Conservation (phyloP, 2,888 invertebrate species). For the Philereme transversata region DNA sequence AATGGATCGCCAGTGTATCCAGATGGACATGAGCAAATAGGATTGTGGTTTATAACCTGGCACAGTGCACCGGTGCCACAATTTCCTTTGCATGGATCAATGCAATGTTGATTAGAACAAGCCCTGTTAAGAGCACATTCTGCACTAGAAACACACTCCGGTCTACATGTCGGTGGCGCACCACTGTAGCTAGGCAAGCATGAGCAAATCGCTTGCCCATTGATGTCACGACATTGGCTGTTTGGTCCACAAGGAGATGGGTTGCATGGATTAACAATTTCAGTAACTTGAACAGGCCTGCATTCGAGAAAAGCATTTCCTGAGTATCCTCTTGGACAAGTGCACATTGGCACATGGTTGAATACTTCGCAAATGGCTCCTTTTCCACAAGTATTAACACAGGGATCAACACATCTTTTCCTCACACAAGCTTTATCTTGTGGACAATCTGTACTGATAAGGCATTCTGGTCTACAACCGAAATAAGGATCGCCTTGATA, state of each 20-base stretch:
- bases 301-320: conserved; percentile 89
- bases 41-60: conserved; percentile 89
- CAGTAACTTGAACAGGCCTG: conserved; percentile 63
- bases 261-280: conserved; percentile 85
- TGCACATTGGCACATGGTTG: conserved; percentile 85
- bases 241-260: conserved; percentile 90
- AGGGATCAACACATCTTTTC: conserved; percentile 91
- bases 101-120: conserved; percentile 88
- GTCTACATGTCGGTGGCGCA: conserved; percentile 88
- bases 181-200: conserved; percentile 87
- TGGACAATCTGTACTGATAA: conserved; percentile 89
- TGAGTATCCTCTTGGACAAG: conserved; percentile 84
- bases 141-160: conserved; percentile 87
- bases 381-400: conserved; percentile 89
- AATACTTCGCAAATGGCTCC: conserved; percentile 89
- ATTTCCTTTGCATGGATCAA: conserved; percentile 89
- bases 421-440: conserved; percentile 87
- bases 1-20: conserved; percentile 90
- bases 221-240: conserved; percentile 86
- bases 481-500: conserved; percentile 91
- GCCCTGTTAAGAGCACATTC: conserved; percentile 87
- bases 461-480: conserved; percentile 92
- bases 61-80: conserved; percentile 89
- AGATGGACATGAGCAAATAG: conserved; percentile 87
- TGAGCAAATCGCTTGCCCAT: conserved; percentile 88